Conservation (phyloP, 1,140 invertebrate species). For the Drosophila quadrilineata region DNA sequence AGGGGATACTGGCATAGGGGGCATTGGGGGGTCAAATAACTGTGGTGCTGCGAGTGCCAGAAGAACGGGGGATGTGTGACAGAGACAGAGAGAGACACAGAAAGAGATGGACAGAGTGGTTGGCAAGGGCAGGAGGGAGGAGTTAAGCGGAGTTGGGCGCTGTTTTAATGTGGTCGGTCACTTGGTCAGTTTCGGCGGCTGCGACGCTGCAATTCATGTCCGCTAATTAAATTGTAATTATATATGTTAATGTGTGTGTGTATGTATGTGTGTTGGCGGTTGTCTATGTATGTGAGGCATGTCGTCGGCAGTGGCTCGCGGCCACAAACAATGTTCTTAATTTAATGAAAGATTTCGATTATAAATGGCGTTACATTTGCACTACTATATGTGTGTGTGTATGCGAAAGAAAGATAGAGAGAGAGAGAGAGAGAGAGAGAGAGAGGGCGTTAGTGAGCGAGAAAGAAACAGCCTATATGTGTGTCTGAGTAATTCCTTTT, state of each 20-base stretch:
- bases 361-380: slow-evolving; percentile 71
- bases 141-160: background rate
- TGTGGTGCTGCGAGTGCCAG: too few species aligned
- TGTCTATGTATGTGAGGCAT: slow-evolving; percentile 9
- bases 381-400: slow-evolving; percentile 7
- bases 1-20: too few species aligned
- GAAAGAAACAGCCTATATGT: too few species aligned
- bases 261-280: slow-evolving; percentile 15
- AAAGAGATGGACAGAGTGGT: too few species aligned
- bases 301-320: slow-evolving; percentile 20
- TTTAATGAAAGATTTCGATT: slow-evolving; percentile 78
- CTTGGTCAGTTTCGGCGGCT: slow-evolving; percentile 27
- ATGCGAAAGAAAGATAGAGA: too few species aligned
- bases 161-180: slow-evolving; percentile 25
- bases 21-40: too few species aligned
- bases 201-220: slow-evolving; percentile 69
- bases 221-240: slow-evolving; percentile 79
- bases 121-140: background rate
- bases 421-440: too few species aligned
- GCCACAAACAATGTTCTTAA: slow-evolving; percentile 72
- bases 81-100: too few species aligned
- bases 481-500: background rate
- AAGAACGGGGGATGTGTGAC: background rate
- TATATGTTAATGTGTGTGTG: slow-evolving; percentile 71
- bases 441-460: too few species aligned